Conservation (phyloP, 2,888 invertebrate species). For the Sympetrum striolatum region DNA sequence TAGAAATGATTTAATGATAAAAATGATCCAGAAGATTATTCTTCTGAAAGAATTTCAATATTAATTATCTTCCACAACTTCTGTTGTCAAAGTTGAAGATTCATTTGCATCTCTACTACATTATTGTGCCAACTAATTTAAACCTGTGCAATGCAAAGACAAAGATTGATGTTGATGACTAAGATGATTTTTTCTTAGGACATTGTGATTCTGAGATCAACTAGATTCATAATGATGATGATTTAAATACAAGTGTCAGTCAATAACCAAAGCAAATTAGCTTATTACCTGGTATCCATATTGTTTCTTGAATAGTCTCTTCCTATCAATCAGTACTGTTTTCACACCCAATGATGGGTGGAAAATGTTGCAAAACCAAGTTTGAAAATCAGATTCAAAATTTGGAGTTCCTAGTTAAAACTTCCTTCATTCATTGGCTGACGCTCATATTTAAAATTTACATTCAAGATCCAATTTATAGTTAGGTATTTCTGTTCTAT, state of each 20-base stretch:
- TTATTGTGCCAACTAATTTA: not conserved
- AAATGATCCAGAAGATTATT: not conserved
- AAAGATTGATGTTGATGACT: not conserved
- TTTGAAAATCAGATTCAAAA: not conserved
- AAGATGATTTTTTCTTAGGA: not conserved
- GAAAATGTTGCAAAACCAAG: not conserved
- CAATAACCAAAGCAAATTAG: not conserved
- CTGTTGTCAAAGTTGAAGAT: not conserved
- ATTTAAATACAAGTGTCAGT: not conserved
- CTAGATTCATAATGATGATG: not conserved
- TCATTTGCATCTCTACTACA: not conserved
- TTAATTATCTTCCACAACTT: not conserved
- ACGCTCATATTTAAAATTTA: not conserved
- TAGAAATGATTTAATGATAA: not conserved
- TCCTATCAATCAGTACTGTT: not conserved
- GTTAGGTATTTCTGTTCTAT: not conserved
- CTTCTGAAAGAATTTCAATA: not conserved
- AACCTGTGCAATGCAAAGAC: not conserved
- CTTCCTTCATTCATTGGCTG: not conserved
- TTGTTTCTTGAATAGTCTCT: slow-evolving; percentile 13
- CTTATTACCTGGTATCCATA: slow-evolving; percentile 15
- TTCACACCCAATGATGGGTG: not conserved
- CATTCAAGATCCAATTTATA: not conserved
- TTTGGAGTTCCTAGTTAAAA: not conserved
- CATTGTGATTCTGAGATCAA: not conserved